Conservation (phyloP, 2,888 invertebrate species). For the Drosophila subquinaria region DNA sequence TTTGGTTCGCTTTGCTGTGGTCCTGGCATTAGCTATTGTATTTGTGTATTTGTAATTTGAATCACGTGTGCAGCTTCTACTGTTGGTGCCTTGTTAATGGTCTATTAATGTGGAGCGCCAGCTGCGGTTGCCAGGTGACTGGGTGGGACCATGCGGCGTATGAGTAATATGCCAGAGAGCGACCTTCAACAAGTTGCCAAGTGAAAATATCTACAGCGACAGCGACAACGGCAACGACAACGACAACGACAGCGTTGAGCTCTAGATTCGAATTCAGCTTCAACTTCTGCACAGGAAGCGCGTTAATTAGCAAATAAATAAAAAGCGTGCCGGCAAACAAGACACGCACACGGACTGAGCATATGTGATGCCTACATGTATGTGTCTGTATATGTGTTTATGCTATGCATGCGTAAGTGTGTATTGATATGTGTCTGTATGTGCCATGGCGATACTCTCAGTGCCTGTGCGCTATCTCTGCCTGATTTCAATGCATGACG, state of each 20-base stretch:
- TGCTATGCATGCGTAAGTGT: background rate
- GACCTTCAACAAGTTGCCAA: slow-evolving; percentile 76
- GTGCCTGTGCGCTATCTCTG: slow-evolving; percentile 29
- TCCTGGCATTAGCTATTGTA: slow-evolving; percentile 2
- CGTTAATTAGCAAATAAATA: slow-evolving; percentile 80
- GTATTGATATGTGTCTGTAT: slow-evolving; percentile 11
- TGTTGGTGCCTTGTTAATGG: slow-evolving; percentile 63
- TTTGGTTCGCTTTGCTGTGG: slow-evolving; percentile 7
- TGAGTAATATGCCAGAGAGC: slow-evolving; percentile 61
- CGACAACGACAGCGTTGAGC: slow-evolving; percentile 15
- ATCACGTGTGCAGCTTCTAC: slow-evolving; percentile 62
- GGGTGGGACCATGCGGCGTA: slow-evolving; percentile 43
- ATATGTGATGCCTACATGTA: slow-evolving; percentile 15
- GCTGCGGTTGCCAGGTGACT: slow-evolving; percentile 56
- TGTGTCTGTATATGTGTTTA: background rate
- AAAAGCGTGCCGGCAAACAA: slow-evolving; percentile 61
- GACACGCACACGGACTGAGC: slow-evolving; percentile 53
- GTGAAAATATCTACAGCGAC: slow-evolving; percentile 37
- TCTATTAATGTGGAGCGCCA: slow-evolving; percentile 63
- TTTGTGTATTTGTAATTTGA: slow-evolving; percentile 30
- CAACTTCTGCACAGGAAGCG: slow-evolving; percentile 58
- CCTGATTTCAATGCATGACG: slow-evolving; percentile 68
- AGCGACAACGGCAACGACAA: slow-evolving; percentile 10
- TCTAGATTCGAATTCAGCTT: slow-evolving; percentile 6
- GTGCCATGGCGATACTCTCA: background rate